Evolutionary conservation across 2,888 invertebrate genomes (phyloP).

Genomic region (Myopa testacea): DNA sequence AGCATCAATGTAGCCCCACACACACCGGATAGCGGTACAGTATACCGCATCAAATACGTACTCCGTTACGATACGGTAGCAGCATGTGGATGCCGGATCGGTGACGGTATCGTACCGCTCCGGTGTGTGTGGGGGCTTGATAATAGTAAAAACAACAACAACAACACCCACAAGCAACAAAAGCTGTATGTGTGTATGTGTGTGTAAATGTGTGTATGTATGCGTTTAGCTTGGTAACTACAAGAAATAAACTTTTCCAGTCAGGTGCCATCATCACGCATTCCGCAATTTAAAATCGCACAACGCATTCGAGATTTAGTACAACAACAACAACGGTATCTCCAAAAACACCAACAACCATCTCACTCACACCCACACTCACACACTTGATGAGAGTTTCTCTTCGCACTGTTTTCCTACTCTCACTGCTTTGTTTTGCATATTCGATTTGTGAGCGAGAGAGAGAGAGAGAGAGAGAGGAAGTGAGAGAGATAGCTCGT

Average conservation of each 20-base stretch:
- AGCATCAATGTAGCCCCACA: not conserved
- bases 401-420: not conserved
- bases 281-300: constrained; percentile 22
- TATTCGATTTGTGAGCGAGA: not conserved
- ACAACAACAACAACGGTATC: not conserved
- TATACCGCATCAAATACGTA: not conserved
- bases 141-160: too few relatives aligned
- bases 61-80: too few relatives aligned
- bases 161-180: too few relatives aligned
- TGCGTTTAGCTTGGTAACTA: not conserved
- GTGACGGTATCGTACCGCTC: too few relatives aligned
- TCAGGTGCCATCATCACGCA: constrained; percentile 28
- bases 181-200: too few relatives aligned
- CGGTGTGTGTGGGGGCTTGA: too few relatives aligned
- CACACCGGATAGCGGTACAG: too few relatives aligned
- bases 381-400: not conserved
- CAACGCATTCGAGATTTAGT: constrained; percentile 14
- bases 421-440: not conserved
- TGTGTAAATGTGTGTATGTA: too few relatives aligned
- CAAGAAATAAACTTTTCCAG: constrained; percentile 31
- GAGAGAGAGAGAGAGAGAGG: not conserved
- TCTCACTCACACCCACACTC: not conserved
- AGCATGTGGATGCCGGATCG: too few relatives aligned
- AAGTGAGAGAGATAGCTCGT: too few relatives aligned
- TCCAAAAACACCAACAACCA: not conserved